Percentiles rank a stretch among this genome's conserved stretches.
Evolutionary conservation across 2,888 invertebrate genomes (phyloP).

Genomic region (Axea sp.): DNA sequence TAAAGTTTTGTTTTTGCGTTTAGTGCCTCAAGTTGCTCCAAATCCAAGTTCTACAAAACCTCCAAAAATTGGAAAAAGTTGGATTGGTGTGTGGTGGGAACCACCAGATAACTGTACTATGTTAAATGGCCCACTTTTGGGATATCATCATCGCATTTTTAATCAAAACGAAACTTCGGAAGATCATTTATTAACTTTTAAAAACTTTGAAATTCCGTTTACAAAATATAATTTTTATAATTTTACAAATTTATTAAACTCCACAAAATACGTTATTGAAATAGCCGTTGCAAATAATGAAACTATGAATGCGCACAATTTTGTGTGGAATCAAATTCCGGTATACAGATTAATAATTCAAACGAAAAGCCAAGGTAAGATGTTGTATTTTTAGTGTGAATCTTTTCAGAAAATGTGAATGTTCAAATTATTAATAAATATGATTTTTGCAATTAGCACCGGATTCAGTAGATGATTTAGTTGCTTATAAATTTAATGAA

Average conservation of each 20-base stretch:
- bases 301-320: constrained; percentile 20
- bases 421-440: no score
- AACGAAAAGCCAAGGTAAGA: constrained; percentile 52
- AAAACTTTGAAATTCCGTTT: constrained; percentile 9
- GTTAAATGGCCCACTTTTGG: constrained; percentile 58
- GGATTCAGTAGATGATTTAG: constrained; percentile 45
- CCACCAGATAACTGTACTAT: constrained; percentile 51
- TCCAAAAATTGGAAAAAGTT: constrained; percentile 47
- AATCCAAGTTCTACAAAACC: constrained; percentile 9
- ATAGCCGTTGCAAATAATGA: constrained; percentile 49
- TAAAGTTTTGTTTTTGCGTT: background rate
- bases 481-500: constrained; percentile 53
- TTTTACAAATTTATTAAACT: constrained; percentile 45
- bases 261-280: constrained; percentile 48
- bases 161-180: constrained; percentile 16
- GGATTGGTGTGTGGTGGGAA: constrained; percentile 61
- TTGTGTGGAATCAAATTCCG: constrained; percentile 27
- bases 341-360: constrained; percentile 37
- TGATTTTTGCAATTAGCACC: constrained; percentile 23
- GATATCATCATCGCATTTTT: constrained; percentile 55
- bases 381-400: no score
- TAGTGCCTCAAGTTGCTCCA: constrained; percentile 58
- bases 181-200: background rate
- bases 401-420: no score
- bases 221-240: constrained; percentile 46